Evolutionary conservation across 2,113 vertebrate genomes (phyloP), one percentile per base, ranked within the genome.

Genomic region (Chinchilla lanigera): DNA sequence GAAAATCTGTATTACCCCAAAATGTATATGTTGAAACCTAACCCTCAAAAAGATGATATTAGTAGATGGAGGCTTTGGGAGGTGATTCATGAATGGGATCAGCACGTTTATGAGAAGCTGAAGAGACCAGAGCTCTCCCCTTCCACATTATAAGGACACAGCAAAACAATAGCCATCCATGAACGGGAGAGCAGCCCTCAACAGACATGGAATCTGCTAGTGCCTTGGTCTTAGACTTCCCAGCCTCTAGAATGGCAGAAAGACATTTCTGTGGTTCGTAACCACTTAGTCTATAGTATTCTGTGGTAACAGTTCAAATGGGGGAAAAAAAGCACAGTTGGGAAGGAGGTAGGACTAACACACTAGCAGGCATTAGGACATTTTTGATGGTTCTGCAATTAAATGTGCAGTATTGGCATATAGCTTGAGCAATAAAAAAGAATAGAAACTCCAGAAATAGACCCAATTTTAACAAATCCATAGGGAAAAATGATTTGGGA

Each of bases 401-500:
- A 94, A 90, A 89, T 89, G 7, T 90, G 33, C 69, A 38, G 58
- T 78, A 75, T 63, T 95, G 81, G 30, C 22, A 81, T 61, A 69
- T 60, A 85, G 56, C 84, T 44, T 91, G 78, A 63, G 16, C 38
- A 61, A 41, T 61, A 85, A 24, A 94, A 89, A 83, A 77, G 89
- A 96, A 86, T 6, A 90, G 81, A 73, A 86, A 93, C 78, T 81
- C 52, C 52, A 93, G 63, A 85, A 93, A 82, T 92, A 67, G 12
- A 44, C 16, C 28, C n/a, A 61, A 69, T 83, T 88, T 95, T 89
- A 67, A 56, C 52, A 93, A 94, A 95, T 95, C 54, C 89, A 26
- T n/a, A 86, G 78, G 86, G 83, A 75, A 97, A 93, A 77, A 86
- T 90, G 38, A 92, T 71, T 60, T 58, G 24, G 38, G 75, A 92